Evolutionary conservation across 2,888 invertebrate genomes (phyloP), one percentile per base, ranked within the genome.

Genomic region (Drosophila macrospina): DNA sequence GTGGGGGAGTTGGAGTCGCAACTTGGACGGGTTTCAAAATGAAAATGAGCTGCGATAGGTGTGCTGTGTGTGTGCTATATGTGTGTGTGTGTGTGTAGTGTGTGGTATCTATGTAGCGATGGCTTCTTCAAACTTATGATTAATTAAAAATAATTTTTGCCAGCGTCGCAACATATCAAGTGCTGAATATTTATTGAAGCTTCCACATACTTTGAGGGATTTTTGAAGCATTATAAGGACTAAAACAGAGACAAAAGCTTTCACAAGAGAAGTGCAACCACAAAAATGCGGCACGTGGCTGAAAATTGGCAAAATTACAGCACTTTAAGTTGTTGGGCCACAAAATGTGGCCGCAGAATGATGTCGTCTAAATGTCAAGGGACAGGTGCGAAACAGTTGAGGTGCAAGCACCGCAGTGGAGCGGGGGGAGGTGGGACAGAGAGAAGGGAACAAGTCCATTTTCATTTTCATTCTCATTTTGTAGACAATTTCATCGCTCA

Each of bases 61-160:
- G 48, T 54, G 34, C 5, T 63, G 41, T 56, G 41, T 48, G 44
- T 50, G 30, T 50, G 32, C 32, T 47, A 5, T 60, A 37, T 57
- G 16, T 47, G 34, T 44, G 30, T 36, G 54, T 57, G 42, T 47
- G 34, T 44, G 61, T 57, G 51, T 54, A 34, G 28, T 16, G 36
- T 44, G 32, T 47, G 57, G 57, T 52, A 54, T 57, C 55, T 20
- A 20, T 20, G 20, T 20, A 26, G 56, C 34, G 30, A 56, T 34
- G 66, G 59, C 69, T 63, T 66, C 84, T 74, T 70, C 47, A 77
- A 84, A 86, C 86, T 84, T 86, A 81, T 84, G 81, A 86, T 84
- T 84, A 84, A 84, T 84, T 84, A 86, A 84, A 79, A 84, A 63
- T 72, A 56, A 76, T 79, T 66, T 66, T 61, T 52, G 30, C 36